Conservation (phyloP, 2,797 vertebrate species). For the Carcharodon carcharias region DNA sequence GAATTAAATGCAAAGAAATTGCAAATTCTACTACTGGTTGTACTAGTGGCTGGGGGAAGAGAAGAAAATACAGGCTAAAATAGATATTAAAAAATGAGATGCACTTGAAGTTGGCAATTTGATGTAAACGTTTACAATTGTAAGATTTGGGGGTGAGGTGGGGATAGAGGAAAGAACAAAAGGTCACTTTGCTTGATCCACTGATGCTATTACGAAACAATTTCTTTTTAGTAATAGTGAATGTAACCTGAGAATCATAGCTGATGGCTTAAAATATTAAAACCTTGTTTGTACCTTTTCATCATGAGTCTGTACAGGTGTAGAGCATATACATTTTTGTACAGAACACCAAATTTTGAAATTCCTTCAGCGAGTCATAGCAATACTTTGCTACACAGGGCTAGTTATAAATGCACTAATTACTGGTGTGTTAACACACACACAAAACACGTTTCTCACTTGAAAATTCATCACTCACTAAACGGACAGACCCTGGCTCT, state of each 20-base stretch:
- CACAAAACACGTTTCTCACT: neutral
- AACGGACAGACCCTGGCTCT: neutral
- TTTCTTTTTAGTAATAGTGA: neutral
- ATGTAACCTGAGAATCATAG: neutral
- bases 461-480: neutral
- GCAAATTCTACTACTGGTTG: neutral
- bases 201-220: neutral
- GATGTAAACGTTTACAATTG: neutral
- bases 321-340: neutral
- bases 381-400: neutral
- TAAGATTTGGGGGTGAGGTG: neutral
- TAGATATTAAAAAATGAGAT: neutral
- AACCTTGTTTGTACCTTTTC: neutral
- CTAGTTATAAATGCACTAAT: neutral
- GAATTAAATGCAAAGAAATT: constrained; percentile 4
- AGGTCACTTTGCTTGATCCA: neutral
- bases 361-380: neutral
- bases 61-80: neutral
- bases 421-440: neutral
- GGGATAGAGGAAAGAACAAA: neutral
- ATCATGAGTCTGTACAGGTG: too few relatives aligned
- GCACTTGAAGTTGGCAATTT: neutral
- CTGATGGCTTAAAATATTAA: neutral
- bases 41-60: too few relatives aligned
- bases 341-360: neutral